phyloP scores from a whole-genome alignment of 1,140 invertebrate species.

The Rhizoglyphus robini region DNA sequence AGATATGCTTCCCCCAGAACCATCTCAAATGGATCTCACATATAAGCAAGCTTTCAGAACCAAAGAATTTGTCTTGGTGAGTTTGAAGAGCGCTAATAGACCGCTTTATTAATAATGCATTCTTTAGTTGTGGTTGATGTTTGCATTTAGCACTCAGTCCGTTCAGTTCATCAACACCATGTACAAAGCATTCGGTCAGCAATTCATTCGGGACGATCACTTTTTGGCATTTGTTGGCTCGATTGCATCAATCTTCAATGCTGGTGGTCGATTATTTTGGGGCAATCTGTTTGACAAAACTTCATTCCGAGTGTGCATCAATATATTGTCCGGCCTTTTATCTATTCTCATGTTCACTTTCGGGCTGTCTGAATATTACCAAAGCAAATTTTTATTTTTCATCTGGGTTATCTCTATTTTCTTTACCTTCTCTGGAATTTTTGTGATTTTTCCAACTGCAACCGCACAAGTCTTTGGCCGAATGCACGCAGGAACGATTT shows the following conservation, averaged over 20 bases:
- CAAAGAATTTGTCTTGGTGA: conserved; percentile 20
- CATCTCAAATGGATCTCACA: conserved; percentile 8
- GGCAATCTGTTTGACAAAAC: conserved; percentile 35
- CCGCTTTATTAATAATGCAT: conserved; percentile 10
- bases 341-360: conserved; percentile 20
- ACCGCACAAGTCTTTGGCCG: conserved; percentile 29
- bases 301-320: conserved; percentile 31
- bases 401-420: conserved; percentile 30
- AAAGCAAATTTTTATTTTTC: conserved; percentile 24
- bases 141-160: conserved; percentile 34
- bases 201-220: conserved; percentile 34
- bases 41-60: conserved; percentile 23
- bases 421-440: conserved; percentile 31
- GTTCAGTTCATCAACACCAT: conserved; percentile 36
- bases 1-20: neutral
- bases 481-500: conserved; percentile 28
- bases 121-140: conserved; percentile 32
- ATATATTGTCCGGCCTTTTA: neutral
- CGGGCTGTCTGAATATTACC: neutral
- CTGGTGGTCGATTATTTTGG: conserved; percentile 37
- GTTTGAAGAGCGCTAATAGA: conserved; percentile 8
- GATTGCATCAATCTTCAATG: conserved; percentile 39
- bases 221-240: conserved; percentile 38
- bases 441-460: conserved; percentile 30
- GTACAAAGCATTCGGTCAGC: conserved; percentile 32